Evolutionary conservation across 2,113 vertebrate genomes (phyloP).

Genomic region (Etheostoma spectabile): DNA sequence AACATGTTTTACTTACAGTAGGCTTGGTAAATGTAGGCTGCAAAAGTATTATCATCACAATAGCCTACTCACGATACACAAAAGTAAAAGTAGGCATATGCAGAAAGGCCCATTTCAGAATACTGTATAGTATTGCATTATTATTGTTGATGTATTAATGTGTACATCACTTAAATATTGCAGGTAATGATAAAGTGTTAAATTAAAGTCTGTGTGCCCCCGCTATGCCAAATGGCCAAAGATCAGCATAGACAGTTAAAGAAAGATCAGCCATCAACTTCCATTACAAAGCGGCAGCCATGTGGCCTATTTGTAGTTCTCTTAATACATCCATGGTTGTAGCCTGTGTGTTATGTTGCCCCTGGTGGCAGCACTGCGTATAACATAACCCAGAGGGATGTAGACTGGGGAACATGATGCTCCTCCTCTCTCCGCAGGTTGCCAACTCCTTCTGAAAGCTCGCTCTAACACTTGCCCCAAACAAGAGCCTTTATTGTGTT

Average conservation of each 20-base stretch:
- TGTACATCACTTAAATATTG: not conserved
- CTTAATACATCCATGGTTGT: too few species aligned
- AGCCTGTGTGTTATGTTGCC: constrained; percentile 22
- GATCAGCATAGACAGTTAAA: not conserved
- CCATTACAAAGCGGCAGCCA: not conserved
- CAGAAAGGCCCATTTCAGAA: not conserved
- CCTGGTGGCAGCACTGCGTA: constrained; percentile 19
- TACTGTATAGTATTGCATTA: not conserved
- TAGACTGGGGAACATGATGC: constrained; percentile 25
- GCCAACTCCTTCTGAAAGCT: not conserved
- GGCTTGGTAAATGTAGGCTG: not conserved
- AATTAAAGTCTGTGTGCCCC: not conserved
- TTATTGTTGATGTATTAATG: too few species aligned
- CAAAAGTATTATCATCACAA: not conserved
- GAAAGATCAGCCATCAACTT: not conserved
- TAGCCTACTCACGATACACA: not conserved
- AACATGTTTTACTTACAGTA: not conserved
- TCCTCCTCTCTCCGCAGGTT: constrained; percentile 56
- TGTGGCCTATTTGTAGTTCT: too few species aligned
- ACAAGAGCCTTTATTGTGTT: not conserved
- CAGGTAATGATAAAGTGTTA: not conserved
- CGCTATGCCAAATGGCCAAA: too few species aligned
- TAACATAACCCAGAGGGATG: not conserved
- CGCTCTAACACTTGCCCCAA: constrained; percentile 11
- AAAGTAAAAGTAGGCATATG: not conserved